phyloP scores from a whole-genome alignment of 2,113 vertebrate genomes.

The Anoura caudifer region DNA sequence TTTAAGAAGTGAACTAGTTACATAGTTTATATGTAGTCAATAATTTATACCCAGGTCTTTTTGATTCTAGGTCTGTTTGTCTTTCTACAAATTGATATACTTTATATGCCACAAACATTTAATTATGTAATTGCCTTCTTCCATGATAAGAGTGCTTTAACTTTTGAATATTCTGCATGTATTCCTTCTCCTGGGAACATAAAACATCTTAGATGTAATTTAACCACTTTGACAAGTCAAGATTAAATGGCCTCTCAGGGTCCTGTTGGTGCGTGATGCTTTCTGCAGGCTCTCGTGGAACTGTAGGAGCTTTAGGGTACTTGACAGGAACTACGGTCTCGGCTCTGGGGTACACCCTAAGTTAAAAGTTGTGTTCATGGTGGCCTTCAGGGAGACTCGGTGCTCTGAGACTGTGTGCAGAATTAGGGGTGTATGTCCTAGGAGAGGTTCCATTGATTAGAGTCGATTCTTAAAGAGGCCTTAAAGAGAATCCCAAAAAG shows the following conservation, averaged over 20 bases:
- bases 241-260: background rate
- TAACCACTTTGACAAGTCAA: background rate
- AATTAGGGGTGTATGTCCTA: background rate
- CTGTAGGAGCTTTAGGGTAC: background rate
- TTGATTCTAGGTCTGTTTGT: background rate
- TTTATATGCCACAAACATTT: background rate
- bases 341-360: background rate
- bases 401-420: background rate
- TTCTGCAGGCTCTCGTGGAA: background rate
- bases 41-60: background rate
- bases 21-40: background rate
- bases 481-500: background rate
- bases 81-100: constrained; percentile 5
- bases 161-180: background rate
- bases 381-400: background rate
- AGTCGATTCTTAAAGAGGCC: background rate
- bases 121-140: background rate
- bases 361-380: background rate
- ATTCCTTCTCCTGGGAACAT: constrained; percentile 5
- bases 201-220: constrained; percentile 2
- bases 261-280: background rate
- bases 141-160: background rate
- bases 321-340: background rate
- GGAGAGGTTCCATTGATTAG: background rate
- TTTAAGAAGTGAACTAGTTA: background rate